Conservation (phyloP, 37 sponge, comb jelly and placozoan genomes). For the Diacarnus erythraeanus region DNA sequence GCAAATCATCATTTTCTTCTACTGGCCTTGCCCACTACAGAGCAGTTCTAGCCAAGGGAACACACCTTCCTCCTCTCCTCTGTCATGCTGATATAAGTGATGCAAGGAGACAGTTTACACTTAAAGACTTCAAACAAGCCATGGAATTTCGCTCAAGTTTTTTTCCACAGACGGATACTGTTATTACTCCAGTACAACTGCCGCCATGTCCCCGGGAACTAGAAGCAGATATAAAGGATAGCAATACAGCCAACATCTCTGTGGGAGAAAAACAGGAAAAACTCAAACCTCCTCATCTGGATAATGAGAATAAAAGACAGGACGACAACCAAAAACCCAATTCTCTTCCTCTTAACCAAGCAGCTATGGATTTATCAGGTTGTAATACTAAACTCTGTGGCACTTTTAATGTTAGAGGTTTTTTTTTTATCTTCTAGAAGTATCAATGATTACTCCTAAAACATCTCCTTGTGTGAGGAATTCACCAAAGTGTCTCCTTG, state of each 20-base stretch:
- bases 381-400: too few species aligned
- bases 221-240: neutral
- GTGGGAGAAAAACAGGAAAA: too few species aligned
- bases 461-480: too few species aligned
- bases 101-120: neutral
- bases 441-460: too few species aligned
- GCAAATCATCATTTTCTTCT: neutral
- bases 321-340: too few species aligned
- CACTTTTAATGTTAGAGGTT: too few species aligned
- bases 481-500: too few species aligned
- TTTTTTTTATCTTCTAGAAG: too few species aligned
- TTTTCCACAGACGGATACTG: neutral
- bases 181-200: constrained; percentile 18
- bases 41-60: neutral
- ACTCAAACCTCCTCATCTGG: too few species aligned
- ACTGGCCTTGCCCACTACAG: constrained; percentile 32
- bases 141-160: constrained; percentile 18
- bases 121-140: constrained; percentile 29
- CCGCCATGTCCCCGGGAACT: constrained; percentile 15
- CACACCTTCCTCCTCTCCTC: constrained; percentile 22
- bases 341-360: constrained; percentile 8
- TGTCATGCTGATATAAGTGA: neutral
- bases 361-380: too few species aligned
- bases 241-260: too few species aligned
- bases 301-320: too few species aligned